Percentiles rank a stretch among this genome's conserved stretches.
Evolutionary conservation across 2,113 vertebrate species (phyloP).

Genomic region (Dromiciops gliroides): DNA sequence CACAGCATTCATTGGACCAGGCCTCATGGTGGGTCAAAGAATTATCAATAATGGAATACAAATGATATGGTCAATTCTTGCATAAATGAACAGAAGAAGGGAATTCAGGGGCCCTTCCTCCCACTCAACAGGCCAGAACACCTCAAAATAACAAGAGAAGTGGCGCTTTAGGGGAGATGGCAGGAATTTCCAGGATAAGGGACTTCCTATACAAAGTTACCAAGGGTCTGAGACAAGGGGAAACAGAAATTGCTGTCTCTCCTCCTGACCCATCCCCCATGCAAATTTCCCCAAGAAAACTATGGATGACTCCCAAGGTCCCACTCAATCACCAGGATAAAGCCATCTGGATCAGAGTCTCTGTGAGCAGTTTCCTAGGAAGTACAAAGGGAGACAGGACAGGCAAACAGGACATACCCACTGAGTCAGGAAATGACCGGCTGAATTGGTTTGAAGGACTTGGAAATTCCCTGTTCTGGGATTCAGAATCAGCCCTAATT

Average conservation of each 20-base stretch:
- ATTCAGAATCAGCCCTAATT: not conserved
- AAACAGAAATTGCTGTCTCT: not conserved
- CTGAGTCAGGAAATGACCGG: not conserved
- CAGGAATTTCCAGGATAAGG: not conserved
- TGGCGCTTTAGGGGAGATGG: not conserved
- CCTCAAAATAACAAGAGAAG: not conserved
- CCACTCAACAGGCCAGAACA: not conserved
- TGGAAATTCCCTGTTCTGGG: not conserved
- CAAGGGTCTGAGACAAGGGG: not conserved
- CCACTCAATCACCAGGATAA: not conserved
- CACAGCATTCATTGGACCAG: not conserved
- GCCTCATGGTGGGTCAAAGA: not conserved
- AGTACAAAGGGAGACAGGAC: not conserved
- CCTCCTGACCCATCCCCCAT: not conserved
- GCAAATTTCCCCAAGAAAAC: not conserved
- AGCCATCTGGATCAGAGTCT: not conserved
- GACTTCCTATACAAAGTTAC: conserved; percentile 1
- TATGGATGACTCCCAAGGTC: not conserved
- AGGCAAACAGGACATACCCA: not conserved
- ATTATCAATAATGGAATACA: not conserved
- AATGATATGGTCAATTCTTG: not conserved
- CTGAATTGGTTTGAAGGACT: not conserved
- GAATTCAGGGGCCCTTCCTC: not conserved
- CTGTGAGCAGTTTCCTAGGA: not conserved
- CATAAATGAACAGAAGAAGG: not conserved